A percentile compares a stretch with the other conserved stretches of the same genome.
These are phyloP conservation scores for Aphelenchoides bicaudatus DNA, from an alignment of 2,888 invertebrate genomes.

Conservation along the genomic window DNA sequence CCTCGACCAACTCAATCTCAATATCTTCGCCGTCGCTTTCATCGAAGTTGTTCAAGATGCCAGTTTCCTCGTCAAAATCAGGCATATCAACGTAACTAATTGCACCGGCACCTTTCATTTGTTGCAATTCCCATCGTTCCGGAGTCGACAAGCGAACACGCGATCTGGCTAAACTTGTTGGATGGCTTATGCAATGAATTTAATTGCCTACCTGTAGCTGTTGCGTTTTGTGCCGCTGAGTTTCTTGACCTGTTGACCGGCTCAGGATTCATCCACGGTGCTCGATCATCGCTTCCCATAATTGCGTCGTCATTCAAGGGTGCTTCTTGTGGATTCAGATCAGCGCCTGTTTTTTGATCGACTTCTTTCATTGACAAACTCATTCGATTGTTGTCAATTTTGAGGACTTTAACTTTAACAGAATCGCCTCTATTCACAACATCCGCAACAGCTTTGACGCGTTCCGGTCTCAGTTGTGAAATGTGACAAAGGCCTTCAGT, in stretches of 20 bases:
- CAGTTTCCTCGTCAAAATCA: constrained; percentile 95
- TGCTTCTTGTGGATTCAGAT: constrained; percentile 74
- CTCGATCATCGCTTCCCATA: constrained; percentile 36
- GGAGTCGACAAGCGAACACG: constrained; percentile 82
- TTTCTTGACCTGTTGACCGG: neutral
- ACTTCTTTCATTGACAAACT: constrained; percentile 72
- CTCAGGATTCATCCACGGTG: constrained; percentile 51
- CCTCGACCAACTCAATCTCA: constrained; percentile 95
- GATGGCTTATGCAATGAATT: too few species aligned
- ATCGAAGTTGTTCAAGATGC: constrained; percentile 67
- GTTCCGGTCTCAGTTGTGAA: constrained; percentile 67
- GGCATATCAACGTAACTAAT: constrained; percentile 79
- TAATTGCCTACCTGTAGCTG: constrained; percentile 10
- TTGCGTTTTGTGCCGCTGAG: too few species aligned
- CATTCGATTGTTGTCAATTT: constrained; percentile 80
- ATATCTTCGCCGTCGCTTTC: constrained; percentile 81
- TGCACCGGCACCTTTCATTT: constrained; percentile 81
- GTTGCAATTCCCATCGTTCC: constrained; percentile 92
- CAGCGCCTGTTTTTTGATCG: constrained; percentile 86
- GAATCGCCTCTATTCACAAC: constrained; percentile 83
- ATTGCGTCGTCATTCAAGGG: constrained; percentile 42
- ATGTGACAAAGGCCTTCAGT: constrained; percentile 97
- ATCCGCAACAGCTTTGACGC: constrained; percentile 88
- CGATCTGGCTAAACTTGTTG: constrained; percentile 31
- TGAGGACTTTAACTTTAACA: constrained; percentile 74